These are phyloP conservation scores for Nymphalis urticae DNA, from an alignment of 2,888 invertebrate genomes.

Conservation along the genomic window DNA sequence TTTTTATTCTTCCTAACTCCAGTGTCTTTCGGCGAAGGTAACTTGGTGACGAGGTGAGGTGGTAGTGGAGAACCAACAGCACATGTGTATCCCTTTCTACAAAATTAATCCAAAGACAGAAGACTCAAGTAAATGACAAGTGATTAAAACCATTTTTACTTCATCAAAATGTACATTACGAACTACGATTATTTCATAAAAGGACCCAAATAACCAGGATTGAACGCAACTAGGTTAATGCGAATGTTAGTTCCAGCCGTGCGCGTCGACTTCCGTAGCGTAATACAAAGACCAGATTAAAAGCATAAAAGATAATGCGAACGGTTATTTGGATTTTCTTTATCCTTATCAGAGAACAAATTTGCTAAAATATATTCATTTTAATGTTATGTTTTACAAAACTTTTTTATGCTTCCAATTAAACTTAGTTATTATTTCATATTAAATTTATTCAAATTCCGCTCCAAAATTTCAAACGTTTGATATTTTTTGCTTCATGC, in stretches of 20 bases:
- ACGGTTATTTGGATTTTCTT: constrained; percentile 31
- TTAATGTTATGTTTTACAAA: constrained; percentile 26
- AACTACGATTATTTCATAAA: constrained; percentile 27
- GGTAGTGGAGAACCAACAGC: no score
- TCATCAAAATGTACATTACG: not conserved
- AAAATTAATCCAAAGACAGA: not conserved
- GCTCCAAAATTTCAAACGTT: not conserved
- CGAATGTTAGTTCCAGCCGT: constrained; percentile 39
- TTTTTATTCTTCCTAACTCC: no score
- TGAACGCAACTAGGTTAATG: constrained; percentile 41
- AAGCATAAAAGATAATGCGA: constrained; percentile 43
- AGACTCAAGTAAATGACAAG: not conserved
- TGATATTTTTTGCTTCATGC: not conserved
- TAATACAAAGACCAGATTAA: constrained; percentile 40
- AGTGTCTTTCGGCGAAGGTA: no score
- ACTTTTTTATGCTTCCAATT: constrained; percentile 12
- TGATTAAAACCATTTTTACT: not conserved
- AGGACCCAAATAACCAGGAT: constrained; percentile 27
- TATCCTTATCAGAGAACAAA: constrained; percentile 29
- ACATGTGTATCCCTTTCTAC: not conserved
- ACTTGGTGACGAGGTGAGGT: no score
- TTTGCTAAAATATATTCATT: constrained; percentile 24
- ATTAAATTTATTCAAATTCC: constrained; percentile 1
- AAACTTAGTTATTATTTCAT: constrained; percentile 7
- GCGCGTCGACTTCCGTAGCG: constrained; percentile 36